A percentile compares a stretch with the other conserved stretches of the same genome.
Evolutionary conservation across 2,888 invertebrate genomes (phyloP).

Genomic region (Calameuta filiformis): DNA sequence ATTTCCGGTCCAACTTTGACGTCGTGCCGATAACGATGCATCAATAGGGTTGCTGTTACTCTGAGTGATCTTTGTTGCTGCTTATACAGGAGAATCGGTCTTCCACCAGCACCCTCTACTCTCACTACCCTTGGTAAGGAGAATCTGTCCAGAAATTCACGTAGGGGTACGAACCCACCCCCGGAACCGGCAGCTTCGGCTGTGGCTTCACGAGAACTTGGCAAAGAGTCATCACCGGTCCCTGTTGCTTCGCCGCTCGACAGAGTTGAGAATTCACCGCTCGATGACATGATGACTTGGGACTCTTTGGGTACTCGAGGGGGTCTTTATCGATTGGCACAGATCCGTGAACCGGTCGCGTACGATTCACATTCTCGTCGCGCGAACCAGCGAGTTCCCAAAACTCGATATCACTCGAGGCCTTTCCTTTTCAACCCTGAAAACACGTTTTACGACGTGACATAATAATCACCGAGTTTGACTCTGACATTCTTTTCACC

Average conservation of each 20-base stretch:
- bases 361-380: background rate
- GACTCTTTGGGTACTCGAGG: background rate
- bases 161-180: constrained; percentile 56
- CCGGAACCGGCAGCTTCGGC: constrained; percentile 57
- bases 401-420: background rate
- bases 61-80: constrained; percentile 61
- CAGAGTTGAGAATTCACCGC: constrained; percentile 62
- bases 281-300: constrained; percentile 52
- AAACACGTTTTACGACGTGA: background rate
- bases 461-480: background rate
- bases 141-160: constrained; percentile 65
- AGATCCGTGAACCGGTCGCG: background rate
- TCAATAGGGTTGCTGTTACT: constrained; percentile 63
- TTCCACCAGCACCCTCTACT: constrained; percentile 63
- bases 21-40: constrained; percentile 67
- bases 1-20: constrained; percentile 68
- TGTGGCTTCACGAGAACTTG: constrained; percentile 60
- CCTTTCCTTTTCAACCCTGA: background rate
- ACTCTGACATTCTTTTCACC: background rate
- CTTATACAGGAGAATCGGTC: constrained; percentile 63
- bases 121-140: constrained; percentile 65
- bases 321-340: background rate
- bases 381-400: background rate
- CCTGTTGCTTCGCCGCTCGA: constrained; percentile 61
- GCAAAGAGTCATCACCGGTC: constrained; percentile 59